These are phyloP conservation scores for Cinara cedri DNA, from an alignment of 2,888 invertebrate species.

Conservation along the genomic window DNA sequence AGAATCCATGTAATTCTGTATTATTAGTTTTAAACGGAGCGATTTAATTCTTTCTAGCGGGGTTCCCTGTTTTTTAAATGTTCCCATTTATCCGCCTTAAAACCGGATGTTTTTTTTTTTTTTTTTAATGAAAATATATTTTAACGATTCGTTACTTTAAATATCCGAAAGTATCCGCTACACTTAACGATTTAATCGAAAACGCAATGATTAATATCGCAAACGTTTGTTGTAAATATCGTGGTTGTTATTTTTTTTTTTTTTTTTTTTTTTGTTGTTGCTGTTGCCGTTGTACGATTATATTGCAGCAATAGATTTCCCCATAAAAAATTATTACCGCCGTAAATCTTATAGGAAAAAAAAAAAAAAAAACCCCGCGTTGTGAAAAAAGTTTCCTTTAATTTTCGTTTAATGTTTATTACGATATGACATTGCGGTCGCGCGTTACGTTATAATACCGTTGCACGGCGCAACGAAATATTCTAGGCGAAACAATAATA, in stretches of 20 bases:
- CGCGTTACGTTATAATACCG: background rate
- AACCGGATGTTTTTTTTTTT: constrained; percentile 16
- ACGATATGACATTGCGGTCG: background rate
- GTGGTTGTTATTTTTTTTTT: no score
- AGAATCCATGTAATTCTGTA: constrained; percentile 23
- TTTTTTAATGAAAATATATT: constrained; percentile 26
- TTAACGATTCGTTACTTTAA: background rate
- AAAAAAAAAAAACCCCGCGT: background rate
- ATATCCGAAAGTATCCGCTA: background rate
- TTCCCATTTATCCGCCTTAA: background rate
- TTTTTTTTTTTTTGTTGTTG: constrained; percentile 8
- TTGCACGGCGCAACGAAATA: constrained; percentile 1
- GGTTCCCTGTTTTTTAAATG: constrained; percentile 19
- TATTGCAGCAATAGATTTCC: background rate
- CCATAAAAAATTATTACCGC: background rate
- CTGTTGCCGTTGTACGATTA: background rate
- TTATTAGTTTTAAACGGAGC: constrained; percentile 27
- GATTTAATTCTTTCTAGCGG: background rate
- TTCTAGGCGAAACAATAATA: background rate
- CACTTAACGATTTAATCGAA: constrained; percentile 13
- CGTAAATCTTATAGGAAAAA: background rate
- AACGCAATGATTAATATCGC: constrained; percentile 2
- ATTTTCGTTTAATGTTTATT: background rate
- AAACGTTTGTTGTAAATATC: background rate
- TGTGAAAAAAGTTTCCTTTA: no score